These are phyloP conservation scores for Acanthurus leucopareius DNA, from an alignment of 2,797 vertebrate species.

Conservation along the genomic window DNA sequence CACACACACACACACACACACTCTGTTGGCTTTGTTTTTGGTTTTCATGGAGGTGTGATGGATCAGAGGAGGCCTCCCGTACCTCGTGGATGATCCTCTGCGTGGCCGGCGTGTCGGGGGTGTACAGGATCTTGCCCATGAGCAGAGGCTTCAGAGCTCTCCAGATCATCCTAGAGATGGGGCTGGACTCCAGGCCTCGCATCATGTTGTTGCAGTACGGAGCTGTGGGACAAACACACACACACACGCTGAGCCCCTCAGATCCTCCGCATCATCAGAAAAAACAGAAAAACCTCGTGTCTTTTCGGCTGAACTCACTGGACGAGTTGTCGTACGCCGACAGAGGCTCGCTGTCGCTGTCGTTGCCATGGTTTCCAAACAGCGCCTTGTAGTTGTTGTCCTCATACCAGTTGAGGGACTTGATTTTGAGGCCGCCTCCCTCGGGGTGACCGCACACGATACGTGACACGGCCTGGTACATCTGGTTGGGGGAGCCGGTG, in stretches of 20 bases:
- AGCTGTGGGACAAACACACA: conserved; percentile 79
- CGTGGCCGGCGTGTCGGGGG: conserved; percentile 93
- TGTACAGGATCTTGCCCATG: conserved; percentile 97
- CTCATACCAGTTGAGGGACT: conserved; percentile 99
- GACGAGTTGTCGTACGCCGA: conserved; percentile 94
- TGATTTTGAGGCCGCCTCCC: conserved; percentile 96
- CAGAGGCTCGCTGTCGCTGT: conserved; percentile 87
- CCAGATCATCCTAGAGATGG: conserved; percentile 98
- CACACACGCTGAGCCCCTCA: neutral
- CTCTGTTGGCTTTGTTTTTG: neutral
- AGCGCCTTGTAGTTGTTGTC: conserved; percentile 98
- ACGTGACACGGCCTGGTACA: conserved; percentile 97
- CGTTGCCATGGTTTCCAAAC: conserved; percentile 90
- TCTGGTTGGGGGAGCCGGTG: conserved; percentile 90
- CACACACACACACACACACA: conserved; percentile 11
- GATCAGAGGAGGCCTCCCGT: conserved; percentile 28
- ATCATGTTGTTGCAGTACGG: conserved; percentile 97
- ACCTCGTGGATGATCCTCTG: conserved; percentile 96
- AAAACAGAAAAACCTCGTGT: too few relatives aligned
- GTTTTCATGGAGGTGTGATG: neutral
- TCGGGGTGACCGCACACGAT: conserved; percentile 97
- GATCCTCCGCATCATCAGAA: too few relatives aligned
- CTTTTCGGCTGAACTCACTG: conserved; percentile 85
- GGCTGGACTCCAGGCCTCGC: conserved; percentile 94
- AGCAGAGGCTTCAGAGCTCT: conserved; percentile 96